Evolutionary conservation across 2,113 vertebrate genomes (phyloP).

Genomic region (Gambusia affinis): DNA sequence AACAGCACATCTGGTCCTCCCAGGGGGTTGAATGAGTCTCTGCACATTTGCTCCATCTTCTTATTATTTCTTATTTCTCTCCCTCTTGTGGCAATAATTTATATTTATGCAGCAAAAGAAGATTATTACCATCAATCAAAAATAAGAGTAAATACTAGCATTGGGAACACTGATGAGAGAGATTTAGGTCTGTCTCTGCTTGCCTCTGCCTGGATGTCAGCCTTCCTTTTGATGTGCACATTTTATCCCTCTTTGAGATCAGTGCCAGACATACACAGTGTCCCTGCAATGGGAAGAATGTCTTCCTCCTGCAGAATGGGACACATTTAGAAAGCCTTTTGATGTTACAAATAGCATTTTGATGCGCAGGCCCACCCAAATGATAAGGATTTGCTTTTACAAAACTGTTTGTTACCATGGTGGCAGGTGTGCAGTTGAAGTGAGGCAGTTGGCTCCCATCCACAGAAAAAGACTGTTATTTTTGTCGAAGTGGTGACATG

Average conservation of each 20-base stretch:
- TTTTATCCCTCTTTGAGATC: conserved; percentile 30
- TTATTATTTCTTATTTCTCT: neutral
- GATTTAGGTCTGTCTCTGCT: neutral
- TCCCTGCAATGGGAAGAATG: conserved; percentile 16
- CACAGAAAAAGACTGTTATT: conserved; percentile 16
- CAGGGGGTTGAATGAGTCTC: neutral
- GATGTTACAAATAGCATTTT: conserved; percentile 51
- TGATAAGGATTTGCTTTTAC: conserved; percentile 35
- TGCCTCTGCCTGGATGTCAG: conserved; percentile 19
- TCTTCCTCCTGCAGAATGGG: conserved; percentile 26
- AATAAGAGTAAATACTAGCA: neutral
- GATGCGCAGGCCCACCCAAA: conserved; percentile 28
- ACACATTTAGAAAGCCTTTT: conserved; percentile 46
- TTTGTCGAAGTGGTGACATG: conserved; percentile 2
- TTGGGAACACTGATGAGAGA: neutral
- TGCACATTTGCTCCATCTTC: neutral
- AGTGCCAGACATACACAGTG: conserved; percentile 30
- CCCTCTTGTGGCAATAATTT: neutral
- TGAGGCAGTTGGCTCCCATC: conserved; percentile 22
- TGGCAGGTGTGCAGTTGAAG: neutral
- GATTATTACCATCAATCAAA: conserved; percentile 17
- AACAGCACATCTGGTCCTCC: neutral
- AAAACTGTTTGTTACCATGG: conserved; percentile 43
- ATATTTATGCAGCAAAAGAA: neutral
- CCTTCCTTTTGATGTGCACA: neutral